Base-by-base conservation (phyloP, 2,113 vertebrate species). In the Orthochromis malagaraziensis region DNA sequence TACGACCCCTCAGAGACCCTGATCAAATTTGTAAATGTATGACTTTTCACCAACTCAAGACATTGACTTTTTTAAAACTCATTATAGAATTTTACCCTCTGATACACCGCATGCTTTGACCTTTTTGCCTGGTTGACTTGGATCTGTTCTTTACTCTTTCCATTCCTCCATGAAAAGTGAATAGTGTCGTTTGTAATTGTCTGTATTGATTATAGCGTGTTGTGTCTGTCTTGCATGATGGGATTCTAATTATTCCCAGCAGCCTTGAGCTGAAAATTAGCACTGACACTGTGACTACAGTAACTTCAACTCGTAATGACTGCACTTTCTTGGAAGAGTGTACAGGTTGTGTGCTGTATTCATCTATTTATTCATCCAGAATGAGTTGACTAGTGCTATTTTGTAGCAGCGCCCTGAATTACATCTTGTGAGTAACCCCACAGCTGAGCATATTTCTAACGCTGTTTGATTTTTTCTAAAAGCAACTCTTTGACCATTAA, bases 191-290 rank as follows among this genome's bases (percentile, higher is more conserved):
- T 87, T 88, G 19, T 63, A 73, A 83, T 75, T 86, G 65, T 49
- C 75, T 79, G 17, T 73, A 90, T 86, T 91, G 87, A 92, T 91
- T 81, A 83, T 54, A 51, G 10, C 57, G 8, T 42, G 57, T 47
- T 86, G 82, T 90, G 77, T 87, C 47, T 40, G 73, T 87, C 81
- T 81, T 75, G 77, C 75, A 29, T 82, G 55, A 86, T 79, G 53
- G 49, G 33, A 86, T 87, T 84, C 47, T 77, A 89, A 87, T 91
- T 87, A 88, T 87, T 75, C 35, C 49, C 60, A 79, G 51, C 6
- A 2, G 75, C 85, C 79, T 85, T 87, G 35, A 91, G 54, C 49
- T 45, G 21, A 68, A 88, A 87, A 92, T 88, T 85, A 85, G 53
- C 84, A 85, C 73, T 89, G 55, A 79, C 49, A 81, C 42, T 82